Percentiles rank a stretch among this genome's conserved stretches.
These are phyloP conservation scores for Phaethornis superciliosus DNA, from an alignment of 2,113 vertebrate species.

Conservation along the genomic window DNA sequence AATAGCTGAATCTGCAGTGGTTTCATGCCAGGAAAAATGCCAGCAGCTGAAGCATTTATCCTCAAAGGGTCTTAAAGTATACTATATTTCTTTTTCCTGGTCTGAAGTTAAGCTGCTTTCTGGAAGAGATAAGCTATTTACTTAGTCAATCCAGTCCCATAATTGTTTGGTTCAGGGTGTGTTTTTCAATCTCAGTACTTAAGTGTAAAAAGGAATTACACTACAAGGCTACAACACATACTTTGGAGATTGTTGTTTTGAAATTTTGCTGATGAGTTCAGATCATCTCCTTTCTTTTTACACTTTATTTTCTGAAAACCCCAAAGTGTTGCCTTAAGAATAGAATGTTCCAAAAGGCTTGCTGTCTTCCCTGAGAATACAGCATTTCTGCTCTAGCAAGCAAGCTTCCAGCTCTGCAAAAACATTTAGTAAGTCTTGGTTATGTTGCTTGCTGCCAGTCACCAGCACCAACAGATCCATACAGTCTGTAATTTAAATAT, in stretches of 20 bases:
- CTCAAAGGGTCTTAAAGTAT: slow-evolving; percentile 20
- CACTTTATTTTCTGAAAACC: slow-evolving; percentile 6
- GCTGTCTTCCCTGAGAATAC: neutral
- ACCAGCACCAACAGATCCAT: neutral
- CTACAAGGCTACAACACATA: neutral
- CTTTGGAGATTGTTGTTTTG: neutral
- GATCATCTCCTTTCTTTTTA: neutral
- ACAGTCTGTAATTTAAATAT: slow-evolving; percentile 10
- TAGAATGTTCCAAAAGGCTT: neutral
- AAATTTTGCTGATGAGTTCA: neutral
- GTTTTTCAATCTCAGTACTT: neutral
- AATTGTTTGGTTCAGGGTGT: slow-evolving; percentile 42
- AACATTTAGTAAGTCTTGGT: neutral
- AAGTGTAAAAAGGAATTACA: neutral
- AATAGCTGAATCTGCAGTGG: slow-evolving; percentile 18
- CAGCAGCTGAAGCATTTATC: slow-evolving; percentile 28
- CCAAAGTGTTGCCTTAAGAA: neutral
- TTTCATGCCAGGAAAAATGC: slow-evolving; percentile 25
- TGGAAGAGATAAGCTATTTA: slow-evolving; percentile 40
- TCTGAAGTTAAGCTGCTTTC: slow-evolving; percentile 48
- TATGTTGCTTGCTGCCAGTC: neutral
- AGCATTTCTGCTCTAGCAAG: neutral
- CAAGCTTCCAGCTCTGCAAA: neutral
- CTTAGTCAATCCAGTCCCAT: slow-evolving; percentile 31
- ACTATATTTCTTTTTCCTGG: slow-evolving; percentile 23